Conservation (phyloP, 2,888 invertebrate species). For the Apantesis nais region DNA sequence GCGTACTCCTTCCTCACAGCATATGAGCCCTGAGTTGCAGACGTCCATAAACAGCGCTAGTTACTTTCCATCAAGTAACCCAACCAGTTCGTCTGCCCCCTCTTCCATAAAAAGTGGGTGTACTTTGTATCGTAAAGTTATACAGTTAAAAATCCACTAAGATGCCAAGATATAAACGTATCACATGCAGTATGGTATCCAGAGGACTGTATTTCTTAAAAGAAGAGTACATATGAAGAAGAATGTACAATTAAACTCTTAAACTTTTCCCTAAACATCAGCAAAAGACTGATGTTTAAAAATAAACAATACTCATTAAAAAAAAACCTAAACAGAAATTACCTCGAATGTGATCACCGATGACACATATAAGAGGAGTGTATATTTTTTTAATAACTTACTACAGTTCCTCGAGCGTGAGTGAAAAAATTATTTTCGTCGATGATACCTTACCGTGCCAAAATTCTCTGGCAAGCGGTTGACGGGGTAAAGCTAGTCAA, state of each 20-base stretch:
- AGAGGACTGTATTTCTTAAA: background rate
- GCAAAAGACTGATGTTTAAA: background rate
- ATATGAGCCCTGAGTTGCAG: too few relatives aligned
- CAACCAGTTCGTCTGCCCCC: too few relatives aligned
- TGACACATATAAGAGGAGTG: slow-evolving; percentile 45
- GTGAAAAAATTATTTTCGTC: slow-evolving; percentile 62
- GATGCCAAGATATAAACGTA: too few relatives aligned
- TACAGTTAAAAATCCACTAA: background rate
- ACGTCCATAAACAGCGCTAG: too few relatives aligned
- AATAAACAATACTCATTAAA: slow-evolving; percentile 1
- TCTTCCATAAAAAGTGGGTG: too few relatives aligned
- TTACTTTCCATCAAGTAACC: too few relatives aligned
- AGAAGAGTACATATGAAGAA: background rate
- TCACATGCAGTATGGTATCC: too few relatives aligned
- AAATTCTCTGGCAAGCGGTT: slow-evolving; percentile 53
- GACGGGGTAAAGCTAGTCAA: slow-evolving; percentile 22
- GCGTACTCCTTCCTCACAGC: too few relatives aligned
- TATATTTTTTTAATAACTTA: slow-evolving; percentile 38
- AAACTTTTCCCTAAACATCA: too few relatives aligned
- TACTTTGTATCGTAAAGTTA: background rate
- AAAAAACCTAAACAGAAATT: background rate
- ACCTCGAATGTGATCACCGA: slow-evolving; percentile 27
- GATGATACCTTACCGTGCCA: slow-evolving; percentile 58
- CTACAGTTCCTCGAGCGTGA: slow-evolving; percentile 30
- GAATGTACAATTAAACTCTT: too few relatives aligned